Conservation (phyloP, 2,888 invertebrate genomes). For the Ligdia adustata region DNA sequence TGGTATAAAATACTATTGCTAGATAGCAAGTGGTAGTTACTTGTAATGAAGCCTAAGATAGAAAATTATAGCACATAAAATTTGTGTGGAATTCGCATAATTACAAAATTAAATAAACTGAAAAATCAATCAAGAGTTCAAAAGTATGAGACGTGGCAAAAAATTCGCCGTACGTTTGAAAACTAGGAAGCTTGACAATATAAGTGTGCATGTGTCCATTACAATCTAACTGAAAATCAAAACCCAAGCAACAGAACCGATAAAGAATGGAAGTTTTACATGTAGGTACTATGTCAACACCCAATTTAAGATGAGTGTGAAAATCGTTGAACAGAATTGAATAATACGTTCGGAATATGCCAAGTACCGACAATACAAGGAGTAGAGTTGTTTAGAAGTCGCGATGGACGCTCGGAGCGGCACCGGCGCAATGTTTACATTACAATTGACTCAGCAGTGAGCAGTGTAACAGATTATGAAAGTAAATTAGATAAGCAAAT, state of each 20-base stretch:
- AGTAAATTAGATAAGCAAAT: slow-evolving; percentile 43
- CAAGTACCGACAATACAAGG: slow-evolving; percentile 33
- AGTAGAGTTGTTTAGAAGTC: slow-evolving; percentile 28
- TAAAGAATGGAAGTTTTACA: slow-evolving; percentile 11
- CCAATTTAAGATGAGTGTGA: slow-evolving; percentile 30
- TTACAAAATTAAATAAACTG: no score
- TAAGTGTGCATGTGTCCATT: no score
- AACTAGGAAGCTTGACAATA: no score
- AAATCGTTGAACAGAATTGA: slow-evolving; percentile 32
- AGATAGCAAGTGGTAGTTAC: no score
- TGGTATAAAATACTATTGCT: no score
- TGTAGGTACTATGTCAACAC: slow-evolving; percentile 21
- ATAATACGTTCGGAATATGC: slow-evolving; percentile 32
- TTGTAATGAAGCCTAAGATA: no score
- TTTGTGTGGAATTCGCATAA: no score
- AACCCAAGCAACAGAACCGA: background rate
- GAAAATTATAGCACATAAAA: no score
- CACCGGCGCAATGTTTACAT: slow-evolving; percentile 35
- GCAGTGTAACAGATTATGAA: slow-evolving; percentile 41
- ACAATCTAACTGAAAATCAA: background rate
- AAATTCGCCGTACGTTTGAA: no score
- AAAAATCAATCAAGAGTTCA: no score
- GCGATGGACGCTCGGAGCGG: slow-evolving; percentile 5
- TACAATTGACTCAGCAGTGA: slow-evolving; percentile 33
- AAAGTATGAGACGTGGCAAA: no score